Base-by-base conservation (phyloP, 2,888 invertebrate species). In the Acleris literana region DNA sequence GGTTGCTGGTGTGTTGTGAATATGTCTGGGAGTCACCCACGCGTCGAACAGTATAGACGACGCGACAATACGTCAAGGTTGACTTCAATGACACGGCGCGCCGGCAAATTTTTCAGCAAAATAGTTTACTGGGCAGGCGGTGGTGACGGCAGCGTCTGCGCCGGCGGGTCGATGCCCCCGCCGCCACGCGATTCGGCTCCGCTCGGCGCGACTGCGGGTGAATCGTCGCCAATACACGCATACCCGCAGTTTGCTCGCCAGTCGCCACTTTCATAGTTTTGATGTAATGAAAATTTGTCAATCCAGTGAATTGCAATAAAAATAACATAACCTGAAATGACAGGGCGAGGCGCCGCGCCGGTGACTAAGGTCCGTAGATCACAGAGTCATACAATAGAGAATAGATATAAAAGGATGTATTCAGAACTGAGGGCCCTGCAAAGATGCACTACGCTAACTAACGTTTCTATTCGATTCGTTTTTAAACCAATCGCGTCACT, bases 51-150 rank as follows among this genome's bases (percentile, higher is more conserved):
- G 83, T 82, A 80, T 76, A 87, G 88, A 85, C 90, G 88, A 85
- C 87, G 89, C 90, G 92, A 89, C 90, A 88, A 85, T 85, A 84
- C 87, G 85, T 83, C 91, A 92, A 91, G 92, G 92, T 88, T 90
- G 90, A 77, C 84, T 87, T 84, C 86, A 87, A 88, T 87, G 87
- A 86, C 89, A 85, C 83, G 87, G 76, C 85, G 83, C 82, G 85
- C 75, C 85, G 83, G 76, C 82, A 79, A 84, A 90, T 87, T 90
- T 92, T 92, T 92, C 92, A 92, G 91, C 86, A 86, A 90, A 92
- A 91, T 90, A 90, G 88, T 92, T 89, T 88, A 87, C 84, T 80
- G 83, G 79, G 81, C 82, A 83, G 83, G 74, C 71, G 71, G 70
- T 80, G 83, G 83, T 86, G 90, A 86, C 87, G 93, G 90, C 90